Evolutionary conservation across 2,888 invertebrate genomes (phyloP), one percentile per base, ranked within the genome.

Genomic region (Agrochola lota): DNA sequence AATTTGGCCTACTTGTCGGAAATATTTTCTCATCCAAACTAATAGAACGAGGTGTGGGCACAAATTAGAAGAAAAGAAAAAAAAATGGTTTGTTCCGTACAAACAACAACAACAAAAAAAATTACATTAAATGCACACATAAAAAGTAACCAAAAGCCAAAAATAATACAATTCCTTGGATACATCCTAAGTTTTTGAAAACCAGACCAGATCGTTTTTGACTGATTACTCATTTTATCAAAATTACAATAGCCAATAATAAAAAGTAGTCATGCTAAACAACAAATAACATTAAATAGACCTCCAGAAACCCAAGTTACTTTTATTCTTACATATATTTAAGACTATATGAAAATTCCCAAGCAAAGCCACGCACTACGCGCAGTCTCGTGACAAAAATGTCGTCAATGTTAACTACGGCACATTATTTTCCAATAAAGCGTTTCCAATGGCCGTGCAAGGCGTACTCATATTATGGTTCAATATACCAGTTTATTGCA

Each of bases 391-490:
- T n/a, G 63, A 46, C 71, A 83, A 74, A 83, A 86, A 74, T 84
- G 79, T 84, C 71, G 62, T 66, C 84, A 86, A 84, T 86, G 84
- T 74, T 84, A 78, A 83, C 59, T 83, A 55, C 62, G 62, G 68
- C 70, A 74, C 86, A 83, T 83, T 86, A 86, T 84, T 78, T 83
- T 84, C 84, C 74, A 83, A 86, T 84, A 86, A 84, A 86, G 35
- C 71, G 70, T 67, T 74, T 72, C 55, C 86, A 83, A 78, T 72
- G 40, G 70, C 59, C 71, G 74, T 83, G 74, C 62, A 77, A 85
- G 52, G 68, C 77, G 79, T 57, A 67, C 63, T 67, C 76, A 67
- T 63, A 72, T 71, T 77, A 81, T 74, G 68, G 77, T 74, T 67
- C 74, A 80, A 85, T 74, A 76, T 84, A 74, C 72, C 76, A 71